Evolutionary conservation across 2,888 invertebrate genomes (phyloP), one percentile per base, ranked within the genome.

Genomic region (Torymus tubicola): DNA sequence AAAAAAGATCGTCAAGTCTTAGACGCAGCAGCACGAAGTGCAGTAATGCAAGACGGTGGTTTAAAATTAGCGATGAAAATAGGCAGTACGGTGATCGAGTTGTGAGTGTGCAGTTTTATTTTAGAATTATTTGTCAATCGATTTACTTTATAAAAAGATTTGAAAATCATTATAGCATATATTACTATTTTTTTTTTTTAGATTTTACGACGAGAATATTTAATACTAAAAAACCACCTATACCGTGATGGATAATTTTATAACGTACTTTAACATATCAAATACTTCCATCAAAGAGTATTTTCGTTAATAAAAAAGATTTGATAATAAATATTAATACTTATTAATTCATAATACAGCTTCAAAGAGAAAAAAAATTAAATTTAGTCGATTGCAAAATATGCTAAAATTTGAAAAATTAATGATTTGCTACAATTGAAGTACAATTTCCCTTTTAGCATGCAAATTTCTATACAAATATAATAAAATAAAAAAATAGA

Each of bases 1-100:
- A 77, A 86, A 87, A 84, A 84, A 85, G 81, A 83, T 79, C 63
- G 58, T 81, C 70, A 73, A 77, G 71, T 73, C 77, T 79, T 79
- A 83, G 78, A 78, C 53, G 76, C 52, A 69, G 68, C 64, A 31
- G 64, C 65, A 72, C 63, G 77, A 65, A 70, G 78, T 76, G 78
- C 69, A 78, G 76, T 79, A 76, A 78, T 83, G 79, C 70, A 77
- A 77, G 77, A 18, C 68, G 76, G 63, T 42, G 14, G 79, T 81
- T 80, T 83, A 83, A 78, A 81, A 78, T 80, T 83, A 84, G 84
- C 74, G 78, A 78, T 79, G 77, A 81, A 82, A 81, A 80, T 78
- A 78, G 64, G 73, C 53, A 67, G 57, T 67, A 77, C 79, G 60
- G 60, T 76, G 70, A 83, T 81, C 71, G 60, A 63, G 64, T 76